These are phyloP conservation scores for Jaculus jaculus DNA, from an alignment of 2,113 vertebrate genomes.

Conservation along the genomic window DNA sequence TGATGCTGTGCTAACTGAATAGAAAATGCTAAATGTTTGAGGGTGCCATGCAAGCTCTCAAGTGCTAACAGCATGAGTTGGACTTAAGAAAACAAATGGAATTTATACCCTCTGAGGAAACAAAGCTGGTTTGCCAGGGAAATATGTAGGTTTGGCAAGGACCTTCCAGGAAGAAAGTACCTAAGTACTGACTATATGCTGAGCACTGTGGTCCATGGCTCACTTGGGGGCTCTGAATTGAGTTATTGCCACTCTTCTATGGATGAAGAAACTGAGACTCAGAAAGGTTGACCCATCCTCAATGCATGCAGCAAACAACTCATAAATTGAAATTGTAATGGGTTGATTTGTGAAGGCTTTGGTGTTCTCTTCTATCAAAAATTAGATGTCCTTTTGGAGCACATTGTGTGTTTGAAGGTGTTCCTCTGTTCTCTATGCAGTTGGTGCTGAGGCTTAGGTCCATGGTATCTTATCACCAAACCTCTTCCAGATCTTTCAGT, in stretches of 20 bases:
- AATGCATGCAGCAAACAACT: rapidly evolving
- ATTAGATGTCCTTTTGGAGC: not conserved
- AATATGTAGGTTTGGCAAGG: not conserved
- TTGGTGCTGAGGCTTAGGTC: not conserved
- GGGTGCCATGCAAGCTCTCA: constrained; percentile 30
- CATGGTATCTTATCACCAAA: not conserved
- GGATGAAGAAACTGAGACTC: not conserved
- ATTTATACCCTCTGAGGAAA: constrained; percentile 50
- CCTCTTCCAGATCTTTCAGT: not conserved
- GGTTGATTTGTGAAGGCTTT: not conserved
- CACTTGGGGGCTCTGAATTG: not conserved
- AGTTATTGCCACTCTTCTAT: not conserved
- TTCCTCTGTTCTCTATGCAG: not conserved
- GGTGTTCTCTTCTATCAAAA: not conserved
- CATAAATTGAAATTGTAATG: not conserved
- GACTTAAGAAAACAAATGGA: constrained; percentile 60
- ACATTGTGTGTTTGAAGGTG: not conserved
- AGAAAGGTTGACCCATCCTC: not conserved
- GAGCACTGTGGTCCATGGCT: not conserved
- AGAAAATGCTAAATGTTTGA: constrained; percentile 67
- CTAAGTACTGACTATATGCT: not conserved
- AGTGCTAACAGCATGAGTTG: constrained; percentile 33
- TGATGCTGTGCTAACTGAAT: constrained; percentile 67
- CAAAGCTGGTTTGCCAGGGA: constrained; percentile 30
- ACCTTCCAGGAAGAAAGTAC: not conserved